A percentile compares a stretch with the other conserved stretches of the same genome.
Evolutionary conservation across 2,113 vertebrate genomes (phyloP).

Genomic region (Malurus elegans): DNA sequence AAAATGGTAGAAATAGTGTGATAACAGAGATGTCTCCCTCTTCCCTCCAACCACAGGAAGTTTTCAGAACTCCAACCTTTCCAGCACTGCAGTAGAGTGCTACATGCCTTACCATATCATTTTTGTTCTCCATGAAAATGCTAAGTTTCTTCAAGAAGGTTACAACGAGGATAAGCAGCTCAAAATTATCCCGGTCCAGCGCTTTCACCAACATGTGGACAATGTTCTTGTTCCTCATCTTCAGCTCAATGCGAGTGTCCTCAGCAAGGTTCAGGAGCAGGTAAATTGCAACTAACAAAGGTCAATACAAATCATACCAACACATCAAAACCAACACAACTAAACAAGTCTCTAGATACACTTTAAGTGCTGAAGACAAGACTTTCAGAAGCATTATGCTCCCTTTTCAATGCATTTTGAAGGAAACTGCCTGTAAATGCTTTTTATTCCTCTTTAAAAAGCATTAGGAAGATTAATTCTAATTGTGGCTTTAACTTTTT

Average conservation of each 20-base stretch:
- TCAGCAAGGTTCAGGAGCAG: conserved; percentile 93
- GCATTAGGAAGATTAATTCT: background rate
- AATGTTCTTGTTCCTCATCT: conserved; percentile 96
- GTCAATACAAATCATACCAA: background rate
- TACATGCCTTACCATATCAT: conserved; percentile 87
- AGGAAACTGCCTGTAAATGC: background rate
- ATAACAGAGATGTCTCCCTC: background rate
- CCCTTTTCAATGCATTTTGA: background rate
- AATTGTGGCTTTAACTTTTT: background rate
- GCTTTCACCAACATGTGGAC: conserved; percentile 91
- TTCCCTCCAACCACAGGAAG: background rate
- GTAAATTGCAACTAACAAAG: conserved; percentile 83
- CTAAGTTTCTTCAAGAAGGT: conserved; percentile 97
- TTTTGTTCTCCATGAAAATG: conserved; percentile 95
- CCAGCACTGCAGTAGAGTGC: background rate
- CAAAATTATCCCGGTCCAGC: conserved; percentile 85
- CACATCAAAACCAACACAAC: background rate
- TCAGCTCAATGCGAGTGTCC: conserved; percentile 89
- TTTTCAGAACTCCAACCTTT: background rate
- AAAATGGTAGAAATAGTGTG: background rate
- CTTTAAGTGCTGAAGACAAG: background rate
- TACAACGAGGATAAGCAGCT: conserved; percentile 88
- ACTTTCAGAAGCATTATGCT: background rate
- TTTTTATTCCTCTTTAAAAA: background rate
- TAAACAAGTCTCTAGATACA: background rate